A percentile compares a stretch with the other conserved stretches of the same genome.
Evolutionary conservation across 1,140 invertebrate genomes (phyloP).

Genomic region (Drosophila bocki): DNA sequence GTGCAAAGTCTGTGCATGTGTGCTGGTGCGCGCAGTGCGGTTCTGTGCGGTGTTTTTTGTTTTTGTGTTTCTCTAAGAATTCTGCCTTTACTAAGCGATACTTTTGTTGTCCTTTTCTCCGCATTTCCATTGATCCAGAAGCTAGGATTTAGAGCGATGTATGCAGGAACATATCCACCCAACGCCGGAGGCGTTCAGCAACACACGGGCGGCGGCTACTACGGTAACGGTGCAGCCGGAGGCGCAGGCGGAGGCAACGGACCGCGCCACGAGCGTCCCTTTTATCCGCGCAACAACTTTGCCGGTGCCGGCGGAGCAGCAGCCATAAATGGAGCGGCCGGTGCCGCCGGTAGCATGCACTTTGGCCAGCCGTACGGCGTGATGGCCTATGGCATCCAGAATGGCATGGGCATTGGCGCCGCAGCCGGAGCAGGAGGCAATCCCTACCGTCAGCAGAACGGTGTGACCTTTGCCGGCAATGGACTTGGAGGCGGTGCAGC

Average conservation of each 20-base stretch:
- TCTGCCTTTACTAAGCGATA: conserved; percentile 6
- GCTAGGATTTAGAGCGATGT: conserved; percentile 49
- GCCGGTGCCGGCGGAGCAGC: conserved; percentile 48
- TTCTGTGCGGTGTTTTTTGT: not conserved
- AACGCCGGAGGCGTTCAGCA: conserved; percentile 75
- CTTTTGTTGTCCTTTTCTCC: conserved; percentile 9
- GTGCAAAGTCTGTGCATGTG: conserved; percentile 33
- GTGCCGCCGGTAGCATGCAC: conserved; percentile 66
- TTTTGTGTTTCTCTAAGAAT: not conserved
- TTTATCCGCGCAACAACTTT: conserved; percentile 56
- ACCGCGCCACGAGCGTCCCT: conserved; percentile 59
- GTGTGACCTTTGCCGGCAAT: conserved; percentile 46
- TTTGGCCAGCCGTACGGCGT: conserved; percentile 70
- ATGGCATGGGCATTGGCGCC: conserved; percentile 60
- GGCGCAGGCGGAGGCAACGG: conserved; percentile 47
- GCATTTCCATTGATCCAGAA: conserved; percentile 1
- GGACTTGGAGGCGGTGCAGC: conserved; percentile 54
- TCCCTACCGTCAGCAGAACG: conserved; percentile 71
- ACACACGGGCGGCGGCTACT: conserved; percentile 73
- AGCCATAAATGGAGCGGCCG: conserved; percentile 48
- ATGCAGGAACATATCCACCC: conserved; percentile 75
- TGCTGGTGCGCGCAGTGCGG: conserved; percentile 8
- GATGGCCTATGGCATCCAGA: conserved; percentile 73
- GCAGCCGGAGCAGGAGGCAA: conserved; percentile 42
- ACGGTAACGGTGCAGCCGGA: conserved; percentile 72